These are phyloP conservation scores for Antheraea mylitta DNA, from an alignment of 1,140 invertebrate genomes.

Conservation along the genomic window DNA sequence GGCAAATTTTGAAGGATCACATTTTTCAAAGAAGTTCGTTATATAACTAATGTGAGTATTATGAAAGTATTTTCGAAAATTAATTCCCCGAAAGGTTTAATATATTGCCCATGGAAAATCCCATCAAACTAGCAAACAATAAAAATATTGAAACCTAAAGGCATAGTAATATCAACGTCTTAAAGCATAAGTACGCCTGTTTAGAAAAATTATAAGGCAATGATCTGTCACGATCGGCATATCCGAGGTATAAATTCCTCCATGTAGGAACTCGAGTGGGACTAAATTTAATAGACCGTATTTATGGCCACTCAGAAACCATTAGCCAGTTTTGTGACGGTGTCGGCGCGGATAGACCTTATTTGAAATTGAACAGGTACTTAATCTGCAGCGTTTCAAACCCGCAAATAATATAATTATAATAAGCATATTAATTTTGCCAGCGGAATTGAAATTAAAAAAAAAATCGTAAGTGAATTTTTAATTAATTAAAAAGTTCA, in stretches of 20 bases:
- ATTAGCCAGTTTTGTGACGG: constrained; percentile 28
- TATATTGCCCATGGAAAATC: too few species aligned
- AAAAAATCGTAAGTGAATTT: too few species aligned
- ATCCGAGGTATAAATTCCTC: constrained; percentile 11
- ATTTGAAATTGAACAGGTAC: neutral
- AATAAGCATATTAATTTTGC: too few species aligned
- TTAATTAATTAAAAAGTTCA: too few species aligned
- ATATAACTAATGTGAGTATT: too few species aligned
- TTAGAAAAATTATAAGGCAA: neutral
- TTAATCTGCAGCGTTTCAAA: neutral
- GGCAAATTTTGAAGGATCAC: too few species aligned
- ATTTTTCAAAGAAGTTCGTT: too few species aligned
- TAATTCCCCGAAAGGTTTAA: too few species aligned
- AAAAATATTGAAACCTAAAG: too few species aligned
- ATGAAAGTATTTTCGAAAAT: too few species aligned
- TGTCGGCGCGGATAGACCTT: constrained; percentile 15
- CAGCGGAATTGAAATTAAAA: too few species aligned
- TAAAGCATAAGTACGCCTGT: neutral
- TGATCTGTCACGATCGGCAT: neutral
- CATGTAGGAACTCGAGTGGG: neutral
- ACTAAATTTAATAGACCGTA: constrained; percentile 31
- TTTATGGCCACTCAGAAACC: constrained; percentile 32
- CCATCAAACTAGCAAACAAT: too few species aligned
- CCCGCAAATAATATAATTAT: neutral
- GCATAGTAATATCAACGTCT: neutral